phyloP scores from a whole-genome alignment of 2,113 vertebrate species.

The Heterotilapia buettikoferi region DNA sequence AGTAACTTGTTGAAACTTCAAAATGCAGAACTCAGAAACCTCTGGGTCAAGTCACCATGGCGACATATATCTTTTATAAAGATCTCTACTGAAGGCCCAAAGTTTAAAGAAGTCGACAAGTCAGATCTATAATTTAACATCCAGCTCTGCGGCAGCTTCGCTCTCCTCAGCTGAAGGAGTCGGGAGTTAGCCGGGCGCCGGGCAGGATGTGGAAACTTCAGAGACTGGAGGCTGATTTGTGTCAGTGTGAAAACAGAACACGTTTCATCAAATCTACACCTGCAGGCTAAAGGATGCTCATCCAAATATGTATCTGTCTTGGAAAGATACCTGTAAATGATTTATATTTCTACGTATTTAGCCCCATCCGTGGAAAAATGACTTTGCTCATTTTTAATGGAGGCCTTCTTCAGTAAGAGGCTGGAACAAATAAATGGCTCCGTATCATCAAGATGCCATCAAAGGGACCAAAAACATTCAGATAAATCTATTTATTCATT shows the following conservation, averaged over 20 bases:
- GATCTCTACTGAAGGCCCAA: not conserved
- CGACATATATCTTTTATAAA: not conserved
- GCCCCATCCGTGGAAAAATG: fast-evolving
- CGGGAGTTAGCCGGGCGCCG: not conserved
- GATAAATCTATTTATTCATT: not conserved
- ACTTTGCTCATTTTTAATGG: not conserved
- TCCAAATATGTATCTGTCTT: fast-evolving
- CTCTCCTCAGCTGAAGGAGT: not conserved
- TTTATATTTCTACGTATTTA: not conserved
- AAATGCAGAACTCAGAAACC: not conserved
- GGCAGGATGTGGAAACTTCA: not conserved
- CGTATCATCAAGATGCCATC: not conserved
- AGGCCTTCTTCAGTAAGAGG: not conserved
- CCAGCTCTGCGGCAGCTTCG: not conserved
- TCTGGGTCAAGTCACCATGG: not conserved
- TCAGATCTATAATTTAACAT: not conserved
- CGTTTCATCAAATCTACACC: not conserved
- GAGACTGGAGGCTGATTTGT: not conserved
- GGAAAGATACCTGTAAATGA: fast-evolving
- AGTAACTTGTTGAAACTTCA: not conserved
- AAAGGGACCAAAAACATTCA: not conserved
- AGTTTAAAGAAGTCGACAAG: not conserved
- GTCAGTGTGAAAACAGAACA: not conserved
- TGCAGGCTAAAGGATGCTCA: not conserved
- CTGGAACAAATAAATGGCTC: not conserved